Evolutionary conservation across 2,113 vertebrate species (phyloP).

Genomic region (Datnioides undecimradiatus): DNA sequence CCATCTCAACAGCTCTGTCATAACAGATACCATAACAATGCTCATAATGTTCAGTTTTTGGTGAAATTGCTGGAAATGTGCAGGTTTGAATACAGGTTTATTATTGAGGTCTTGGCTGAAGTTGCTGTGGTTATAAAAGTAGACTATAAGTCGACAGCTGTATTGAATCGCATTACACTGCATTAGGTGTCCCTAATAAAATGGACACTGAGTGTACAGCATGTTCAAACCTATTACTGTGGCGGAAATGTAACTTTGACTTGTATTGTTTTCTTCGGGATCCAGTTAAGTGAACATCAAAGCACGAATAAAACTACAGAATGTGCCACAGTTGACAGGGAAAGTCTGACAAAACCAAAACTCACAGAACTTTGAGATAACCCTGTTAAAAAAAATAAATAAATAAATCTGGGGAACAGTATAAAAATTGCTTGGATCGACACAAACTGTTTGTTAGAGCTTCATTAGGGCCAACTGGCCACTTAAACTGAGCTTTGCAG

Average conservation of each 20-base stretch:
- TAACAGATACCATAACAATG: not conserved
- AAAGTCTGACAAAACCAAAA: not conserved
- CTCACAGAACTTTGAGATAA: not conserved
- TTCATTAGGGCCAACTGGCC: slow-evolving; percentile 20
- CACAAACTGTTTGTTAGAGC: not conserved
- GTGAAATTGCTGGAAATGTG: not conserved
- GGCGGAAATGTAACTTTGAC: not conserved
- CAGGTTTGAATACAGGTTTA: not conserved
- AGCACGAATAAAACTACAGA: not conserved
- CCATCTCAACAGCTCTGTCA: not conserved
- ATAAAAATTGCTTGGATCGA: not conserved
- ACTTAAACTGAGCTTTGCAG: not conserved
- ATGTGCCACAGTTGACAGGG: not conserved
- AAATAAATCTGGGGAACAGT: not conserved
- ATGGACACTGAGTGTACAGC: not conserved
- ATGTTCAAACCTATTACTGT: not conserved
- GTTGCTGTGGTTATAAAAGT: not conserved
- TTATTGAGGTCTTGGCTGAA: not conserved
- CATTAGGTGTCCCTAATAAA: not conserved
- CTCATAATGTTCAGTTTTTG: not conserved
- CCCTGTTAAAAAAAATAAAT: not conserved
- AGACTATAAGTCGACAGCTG: not conserved
- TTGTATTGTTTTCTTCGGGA: not conserved
- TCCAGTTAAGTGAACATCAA: not conserved
- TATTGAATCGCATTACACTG: not conserved